Percentiles rank a stretch among this genome's conserved stretches.
phyloP scores from a whole-genome alignment of 1,140 invertebrate genomes.

The Pantala flavescens region DNA sequence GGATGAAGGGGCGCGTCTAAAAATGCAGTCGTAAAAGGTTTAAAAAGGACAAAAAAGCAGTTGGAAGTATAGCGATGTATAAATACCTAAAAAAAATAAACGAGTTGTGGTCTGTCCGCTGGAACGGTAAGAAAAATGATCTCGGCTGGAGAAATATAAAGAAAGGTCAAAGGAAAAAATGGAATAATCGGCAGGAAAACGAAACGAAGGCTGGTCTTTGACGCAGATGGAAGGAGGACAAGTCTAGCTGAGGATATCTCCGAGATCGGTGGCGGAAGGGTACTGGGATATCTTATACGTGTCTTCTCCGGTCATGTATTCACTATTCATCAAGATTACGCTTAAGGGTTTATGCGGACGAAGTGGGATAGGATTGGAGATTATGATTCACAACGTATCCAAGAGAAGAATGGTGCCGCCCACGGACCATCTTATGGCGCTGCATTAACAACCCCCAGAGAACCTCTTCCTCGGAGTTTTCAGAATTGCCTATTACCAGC shows the following conservation, averaged over 20 bases:
- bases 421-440: neutral
- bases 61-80: too few species aligned
- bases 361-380: neutral
- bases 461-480: neutral
- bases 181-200: neutral
- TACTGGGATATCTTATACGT: neutral
- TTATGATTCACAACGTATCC: conserved; percentile 6
- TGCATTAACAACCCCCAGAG: neutral
- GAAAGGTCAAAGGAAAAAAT: neutral
- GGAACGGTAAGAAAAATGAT: too few species aligned
- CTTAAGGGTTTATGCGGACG: neutral
- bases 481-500: neutral
- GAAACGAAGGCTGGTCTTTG: neutral
- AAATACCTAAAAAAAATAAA: too few species aligned
- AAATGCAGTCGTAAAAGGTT: too few species aligned
- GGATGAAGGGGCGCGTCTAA: too few species aligned
- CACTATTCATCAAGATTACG: conserved; percentile 1
- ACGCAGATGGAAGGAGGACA: neutral
- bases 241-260: neutral
- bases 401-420: neutral
- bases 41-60: too few species aligned
- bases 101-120: too few species aligned
- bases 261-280: too few species aligned
- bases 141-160: neutral
- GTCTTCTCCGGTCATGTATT: neutral